Base-by-base conservation (phyloP, 2,797 vertebrate genomes). In the Numenius phaeopus region DNA sequence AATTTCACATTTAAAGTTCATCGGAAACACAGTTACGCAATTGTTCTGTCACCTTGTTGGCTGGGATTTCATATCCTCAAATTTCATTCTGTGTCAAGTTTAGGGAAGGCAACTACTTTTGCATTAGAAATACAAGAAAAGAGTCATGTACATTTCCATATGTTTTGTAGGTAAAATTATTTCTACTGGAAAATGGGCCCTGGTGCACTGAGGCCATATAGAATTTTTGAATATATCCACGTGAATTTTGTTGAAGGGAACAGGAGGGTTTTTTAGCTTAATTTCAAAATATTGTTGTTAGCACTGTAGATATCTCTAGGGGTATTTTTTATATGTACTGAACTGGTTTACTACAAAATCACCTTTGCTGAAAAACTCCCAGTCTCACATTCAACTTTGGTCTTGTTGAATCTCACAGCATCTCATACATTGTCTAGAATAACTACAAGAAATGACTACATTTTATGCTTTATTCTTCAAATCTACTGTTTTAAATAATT, bases 221-320 rank as follows among this genome's bases (percentile, higher is more conserved):
- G 57, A 92, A 81, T 75, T 87, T 88, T 58, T 89, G 5, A 87
- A 75, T 84, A 64, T 10, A 47, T 50, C 59, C 87, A 58, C 0
- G 0, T 52, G 72, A 89, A 85, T 94, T 95, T 58, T 50, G 10
- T 14, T 87, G 87, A 91, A 96, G 18, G n/a, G 64, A 92, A 42
- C 10, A 62, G 16, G 14, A 80, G 30, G 22, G 52, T 83, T 80
- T 93, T 89, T 67, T 47, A 90, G 5, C 39, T 84, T 90, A 84
- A 96, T 90, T 93, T 95, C 82, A 89, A 75, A 93, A 89, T 87
- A 93, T 83, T 92, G 44, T 91, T 89, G 65, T 94, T 90, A 91
- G 24, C 58, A 62, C 42, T 78, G 76, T 27, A 70, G 72, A 52
- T 57, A 64, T 66, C 66, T 93, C 87, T 46, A 79, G 55, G 29